Conservation (phyloP, 2,797 vertebrate genomes). For the Lophius americanus region DNA sequence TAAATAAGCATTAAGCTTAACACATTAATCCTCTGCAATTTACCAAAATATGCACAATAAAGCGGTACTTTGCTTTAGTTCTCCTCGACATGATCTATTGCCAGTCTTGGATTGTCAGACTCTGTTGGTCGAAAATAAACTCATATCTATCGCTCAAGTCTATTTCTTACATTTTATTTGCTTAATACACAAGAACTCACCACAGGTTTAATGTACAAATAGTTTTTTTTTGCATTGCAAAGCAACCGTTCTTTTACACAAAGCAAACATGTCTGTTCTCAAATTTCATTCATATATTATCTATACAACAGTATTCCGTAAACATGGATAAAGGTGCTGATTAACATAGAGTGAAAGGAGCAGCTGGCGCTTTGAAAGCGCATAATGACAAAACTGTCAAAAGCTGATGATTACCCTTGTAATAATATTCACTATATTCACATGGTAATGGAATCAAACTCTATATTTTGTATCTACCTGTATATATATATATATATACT, state of each 20-base stretch:
- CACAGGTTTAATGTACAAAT: not conserved
- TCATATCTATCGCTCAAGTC: not conserved
- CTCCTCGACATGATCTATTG: not conserved
- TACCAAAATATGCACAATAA: not conserved
- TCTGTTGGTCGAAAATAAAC: not conserved
- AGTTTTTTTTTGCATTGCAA: not conserved
- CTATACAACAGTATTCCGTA: conserved; percentile 7
- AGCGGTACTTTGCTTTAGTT: too few relatives aligned
- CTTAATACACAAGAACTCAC: not conserved
- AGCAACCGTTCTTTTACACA: not conserved
- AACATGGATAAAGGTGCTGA: conserved; percentile 25
- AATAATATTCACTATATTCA: not conserved
- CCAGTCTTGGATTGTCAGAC: not conserved
- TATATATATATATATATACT: not conserved
- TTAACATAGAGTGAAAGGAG: conserved; percentile 59
- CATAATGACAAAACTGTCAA: conserved; percentile 16
- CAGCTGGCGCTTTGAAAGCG: conserved; percentile 43
- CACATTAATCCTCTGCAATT: conserved; percentile 17
- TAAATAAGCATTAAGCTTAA: conserved; percentile 1
- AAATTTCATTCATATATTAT: conserved; percentile 39
- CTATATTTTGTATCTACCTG: not conserved
- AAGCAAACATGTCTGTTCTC: conserved; percentile 30
- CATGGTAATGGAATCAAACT: conserved; percentile 4
- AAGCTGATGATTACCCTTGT: conserved; percentile 12
- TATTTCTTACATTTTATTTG: not conserved